Base-by-base conservation (phyloP, 2,797 vertebrate genomes). In the Scolopax rusticola region DNA sequence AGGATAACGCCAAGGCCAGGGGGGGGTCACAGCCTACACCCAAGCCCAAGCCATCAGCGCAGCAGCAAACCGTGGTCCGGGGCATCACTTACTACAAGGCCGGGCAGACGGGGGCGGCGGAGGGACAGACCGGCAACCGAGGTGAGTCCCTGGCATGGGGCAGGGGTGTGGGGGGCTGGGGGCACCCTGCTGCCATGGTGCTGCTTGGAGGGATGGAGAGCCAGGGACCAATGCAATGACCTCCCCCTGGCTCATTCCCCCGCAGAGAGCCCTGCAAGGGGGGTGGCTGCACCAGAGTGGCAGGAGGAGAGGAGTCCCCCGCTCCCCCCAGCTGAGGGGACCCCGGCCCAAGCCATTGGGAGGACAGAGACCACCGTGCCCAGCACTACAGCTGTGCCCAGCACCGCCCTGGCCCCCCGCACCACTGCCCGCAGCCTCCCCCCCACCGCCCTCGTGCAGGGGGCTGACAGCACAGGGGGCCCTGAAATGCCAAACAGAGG, bases 81-180 rank as follows among this genome's bases (percentile, higher is more conserved):
- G 99, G 99, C 91, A 98, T 99, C 97, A 99, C 99, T 1, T 99
- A 99, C 98, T 99, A 99, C 98, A 99, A 99, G 97, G 99, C 99
- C 0, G 97, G 98, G 92, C 98, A 98, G 89, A 95, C 54, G 1
- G 98, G 98, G 2, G 97, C 82, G 1, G 96, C 97, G 0, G 98
- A 98, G 70, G 96, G 96, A 8, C 23, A 83, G 9, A 85, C 93
- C 1, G 64, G 97, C 91, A 94, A 96, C 95, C 98, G 97, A 74
- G 98, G 98, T 98, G 97, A 98, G 98, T 95, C 21, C 18, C 6
- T 1, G 24, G 25, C 5, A 2, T 0, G 3, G 74, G 40, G 53
- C 33, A 53, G 67, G 89, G 93, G 19, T 4, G 0, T 1, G 12
- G 6, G 36, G 43, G 30, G 5, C 28, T 6, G 40, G 15, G n/a